Conservation (phyloP, 2,797 vertebrate genomes). For the Craterocephalus amniculus region DNA sequence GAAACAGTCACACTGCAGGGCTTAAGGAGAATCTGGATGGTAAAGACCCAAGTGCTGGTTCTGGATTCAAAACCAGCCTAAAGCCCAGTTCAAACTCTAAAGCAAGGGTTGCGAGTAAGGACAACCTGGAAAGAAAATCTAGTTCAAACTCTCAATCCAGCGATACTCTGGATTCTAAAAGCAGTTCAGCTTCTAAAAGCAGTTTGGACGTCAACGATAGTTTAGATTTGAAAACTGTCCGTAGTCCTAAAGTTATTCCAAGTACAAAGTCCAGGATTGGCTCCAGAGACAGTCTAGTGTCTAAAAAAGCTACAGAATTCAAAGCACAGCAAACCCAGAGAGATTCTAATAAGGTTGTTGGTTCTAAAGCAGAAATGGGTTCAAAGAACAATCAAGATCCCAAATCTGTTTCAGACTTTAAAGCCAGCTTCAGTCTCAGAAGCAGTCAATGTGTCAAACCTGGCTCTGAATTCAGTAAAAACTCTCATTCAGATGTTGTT, state of each 20-base stretch:
- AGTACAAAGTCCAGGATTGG: constrained; percentile 11
- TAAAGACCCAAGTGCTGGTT: constrained; percentile 31
- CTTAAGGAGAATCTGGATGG: constrained; percentile 26
- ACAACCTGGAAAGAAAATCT: constrained; percentile 33
- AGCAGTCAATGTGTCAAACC: constrained; percentile 11
- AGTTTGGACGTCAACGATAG: constrained; percentile 47
- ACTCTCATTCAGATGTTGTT: background rate
- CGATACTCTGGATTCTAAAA: constrained; percentile 43
- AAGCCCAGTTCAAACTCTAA: constrained; percentile 40
- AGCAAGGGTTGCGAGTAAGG: background rate
- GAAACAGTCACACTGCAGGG: background rate
- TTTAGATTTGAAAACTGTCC: constrained; percentile 35
- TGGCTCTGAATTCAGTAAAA: background rate
- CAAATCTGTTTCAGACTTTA: constrained; percentile 8
- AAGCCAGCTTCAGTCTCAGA: constrained; percentile 1
- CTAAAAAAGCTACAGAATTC: constrained; percentile 8
- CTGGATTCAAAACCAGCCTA: constrained; percentile 25
- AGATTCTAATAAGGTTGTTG: background rate
- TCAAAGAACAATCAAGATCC: constrained; percentile 4
- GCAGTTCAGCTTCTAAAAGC: constrained; percentile 39
- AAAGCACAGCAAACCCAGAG: constrained; percentile 20
- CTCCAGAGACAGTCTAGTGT: constrained; percentile 29
- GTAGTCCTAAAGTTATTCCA: constrained; percentile 22
- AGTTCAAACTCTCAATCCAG: constrained; percentile 16
- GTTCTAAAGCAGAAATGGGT: background rate